Percentiles rank a stretch among this genome's conserved stretches.
Evolutionary conservation across 2,113 vertebrate species (phyloP).

Genomic region (Cygnus atratus): DNA sequence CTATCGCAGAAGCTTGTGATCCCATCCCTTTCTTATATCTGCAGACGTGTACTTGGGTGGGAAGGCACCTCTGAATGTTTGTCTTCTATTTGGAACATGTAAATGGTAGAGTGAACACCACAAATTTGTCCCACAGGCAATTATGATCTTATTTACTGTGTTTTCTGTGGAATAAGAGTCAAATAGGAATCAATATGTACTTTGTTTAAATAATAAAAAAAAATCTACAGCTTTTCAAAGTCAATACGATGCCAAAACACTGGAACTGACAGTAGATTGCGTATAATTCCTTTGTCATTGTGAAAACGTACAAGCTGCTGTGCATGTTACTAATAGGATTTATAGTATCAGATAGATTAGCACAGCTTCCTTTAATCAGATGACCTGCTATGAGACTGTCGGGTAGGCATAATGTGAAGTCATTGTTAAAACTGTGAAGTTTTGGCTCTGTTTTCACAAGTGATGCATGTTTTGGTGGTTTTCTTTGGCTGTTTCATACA

Average conservation of each 20-base stretch:
- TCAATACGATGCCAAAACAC: background rate
- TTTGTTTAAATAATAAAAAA: background rate
- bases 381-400: constrained; percentile 30
- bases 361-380: constrained; percentile 55
- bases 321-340: constrained; percentile 58
- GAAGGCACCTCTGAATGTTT: background rate
- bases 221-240: background rate
- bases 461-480: background rate
- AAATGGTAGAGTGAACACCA: background rate
- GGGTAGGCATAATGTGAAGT: background rate
- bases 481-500: accelerated
- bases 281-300: constrained; percentile 46
- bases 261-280: background rate
- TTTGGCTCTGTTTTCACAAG: background rate
- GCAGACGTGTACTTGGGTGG: background rate
- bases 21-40: background rate
- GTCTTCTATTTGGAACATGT: background rate
- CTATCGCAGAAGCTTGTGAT: background rate
- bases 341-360: constrained; percentile 55
- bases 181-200: background rate
- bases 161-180: background rate
- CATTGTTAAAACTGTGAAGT: background rate
- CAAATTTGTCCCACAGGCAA: background rate
- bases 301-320: constrained; percentile 1
- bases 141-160: background rate